A percentile compares a stretch with the other conserved stretches of the same genome.
Evolutionary conservation across 1,140 invertebrate genomes (phyloP).

Genomic region (Dendroctonus ponderosae): DNA sequence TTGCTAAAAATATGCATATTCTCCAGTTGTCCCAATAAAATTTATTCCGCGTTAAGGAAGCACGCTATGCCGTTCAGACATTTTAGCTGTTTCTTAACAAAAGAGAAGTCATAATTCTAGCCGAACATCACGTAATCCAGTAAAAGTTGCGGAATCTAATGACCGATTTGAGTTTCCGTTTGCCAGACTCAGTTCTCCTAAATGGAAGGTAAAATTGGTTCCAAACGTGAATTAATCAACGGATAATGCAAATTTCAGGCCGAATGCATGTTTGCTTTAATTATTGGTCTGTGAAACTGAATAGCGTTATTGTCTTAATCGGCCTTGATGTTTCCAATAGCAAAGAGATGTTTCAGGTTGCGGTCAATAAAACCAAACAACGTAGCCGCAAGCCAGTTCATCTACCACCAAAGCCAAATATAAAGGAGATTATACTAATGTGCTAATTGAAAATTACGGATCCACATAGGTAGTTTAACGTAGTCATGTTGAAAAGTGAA

Average conservation of each 20-base stretch:
- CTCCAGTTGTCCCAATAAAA: no score
- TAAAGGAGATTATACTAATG: no score
- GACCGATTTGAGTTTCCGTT: conserved; percentile 10
- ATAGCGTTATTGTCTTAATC: conserved; percentile 4
- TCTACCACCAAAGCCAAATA: no score
- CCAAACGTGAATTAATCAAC: background rate
- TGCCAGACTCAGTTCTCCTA: background rate
- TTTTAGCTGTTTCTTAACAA: background rate
- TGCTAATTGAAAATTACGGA: no score
- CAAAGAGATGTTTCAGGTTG: background rate
- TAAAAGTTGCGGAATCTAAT: conserved; percentile 1
- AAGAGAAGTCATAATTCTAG: conserved; percentile 4
- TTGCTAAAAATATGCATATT: no score
- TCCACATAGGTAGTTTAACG: no score
- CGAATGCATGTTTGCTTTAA: conserved; percentile 14
- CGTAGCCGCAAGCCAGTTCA: no score
- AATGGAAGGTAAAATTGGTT: background rate
- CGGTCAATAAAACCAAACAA: no score
- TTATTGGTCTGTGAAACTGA: conserved; percentile 14
- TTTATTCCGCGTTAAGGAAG: no score
- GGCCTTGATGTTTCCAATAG: background rate
- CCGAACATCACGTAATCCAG: conserved; percentile 3
- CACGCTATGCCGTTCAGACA: no score
- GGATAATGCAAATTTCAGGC: conserved; percentile 6
- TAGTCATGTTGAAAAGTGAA: no score